Evolutionary conservation across 2,113 vertebrate genomes (phyloP).

Genomic region (Labrus mixtus): DNA sequence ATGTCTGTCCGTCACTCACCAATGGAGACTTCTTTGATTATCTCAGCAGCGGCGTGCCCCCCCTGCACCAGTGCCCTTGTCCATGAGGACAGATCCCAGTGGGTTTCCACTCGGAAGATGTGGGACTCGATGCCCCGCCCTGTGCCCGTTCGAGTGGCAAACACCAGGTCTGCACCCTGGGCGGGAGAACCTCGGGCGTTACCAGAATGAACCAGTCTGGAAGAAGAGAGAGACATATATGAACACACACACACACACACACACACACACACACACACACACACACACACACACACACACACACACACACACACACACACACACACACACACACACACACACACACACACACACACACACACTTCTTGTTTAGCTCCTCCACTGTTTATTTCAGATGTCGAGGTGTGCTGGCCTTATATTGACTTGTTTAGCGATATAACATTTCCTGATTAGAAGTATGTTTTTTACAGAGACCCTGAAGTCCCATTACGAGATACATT

Average conservation of each 20-base stretch:
- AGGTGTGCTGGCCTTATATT: no score
- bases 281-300: not conserved
- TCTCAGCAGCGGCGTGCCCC: slow-evolving; percentile 89
- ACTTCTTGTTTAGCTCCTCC: no score
- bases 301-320: not conserved
- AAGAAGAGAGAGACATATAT: not conserved
- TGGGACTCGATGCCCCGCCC: slow-evolving; percentile 94
- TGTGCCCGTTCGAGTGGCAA: slow-evolving; percentile 93
- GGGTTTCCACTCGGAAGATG: slow-evolving; percentile 94
- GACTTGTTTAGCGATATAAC: no score
- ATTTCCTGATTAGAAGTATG: no score
- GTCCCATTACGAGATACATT: no score
- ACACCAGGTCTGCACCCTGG: slow-evolving; percentile 90
- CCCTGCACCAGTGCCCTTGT: slow-evolving; percentile 94
- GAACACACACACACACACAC: not conserved
- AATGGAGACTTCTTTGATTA: slow-evolving; percentile 93
- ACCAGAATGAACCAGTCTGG: slow-evolving; percentile 93
- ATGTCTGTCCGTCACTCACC: slow-evolving; percentile 71
- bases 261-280: not conserved
- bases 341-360: not conserved
- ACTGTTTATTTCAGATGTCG: no score
- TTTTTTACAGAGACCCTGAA: no score
- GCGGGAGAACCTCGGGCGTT: slow-evolving; percentile 87
- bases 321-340: not conserved
- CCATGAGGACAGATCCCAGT: slow-evolving; percentile 95